Evolutionary conservation across 1,140 invertebrate genomes (phyloP).

Genomic region (Drosophila prosaltans): DNA sequence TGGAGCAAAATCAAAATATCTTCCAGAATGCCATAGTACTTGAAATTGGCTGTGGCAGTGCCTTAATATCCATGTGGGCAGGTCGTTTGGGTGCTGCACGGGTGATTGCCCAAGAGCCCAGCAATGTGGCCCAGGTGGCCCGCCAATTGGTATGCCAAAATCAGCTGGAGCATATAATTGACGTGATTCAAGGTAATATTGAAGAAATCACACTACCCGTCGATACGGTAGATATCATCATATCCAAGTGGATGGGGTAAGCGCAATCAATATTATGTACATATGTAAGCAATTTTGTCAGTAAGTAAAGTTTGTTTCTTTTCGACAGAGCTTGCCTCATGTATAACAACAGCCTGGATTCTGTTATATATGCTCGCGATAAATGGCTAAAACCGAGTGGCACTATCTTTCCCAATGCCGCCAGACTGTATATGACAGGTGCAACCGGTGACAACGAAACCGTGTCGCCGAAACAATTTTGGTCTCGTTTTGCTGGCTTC

Average conservation of each 20-base stretch:
- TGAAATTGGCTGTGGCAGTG: slow-evolving; percentile 45
- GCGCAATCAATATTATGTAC: neutral
- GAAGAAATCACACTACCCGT: slow-evolving; percentile 28
- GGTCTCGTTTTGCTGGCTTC: slow-evolving; percentile 27
- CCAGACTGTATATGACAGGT: slow-evolving; percentile 30
- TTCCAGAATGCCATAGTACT: slow-evolving; percentile 36
- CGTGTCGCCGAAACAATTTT: neutral
- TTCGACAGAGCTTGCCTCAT: slow-evolving; percentile 40
- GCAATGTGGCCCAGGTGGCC: slow-evolving; percentile 26
- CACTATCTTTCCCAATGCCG: slow-evolving; percentile 29
- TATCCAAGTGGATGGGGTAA: slow-evolving; percentile 58
- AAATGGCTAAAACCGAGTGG: slow-evolving; percentile 43
- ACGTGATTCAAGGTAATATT: slow-evolving; percentile 35
- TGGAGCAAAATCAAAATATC: slow-evolving; percentile 22
- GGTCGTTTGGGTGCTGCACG: slow-evolving; percentile 29
- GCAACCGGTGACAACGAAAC: neutral
- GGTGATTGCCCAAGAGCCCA: slow-evolving; percentile 35
- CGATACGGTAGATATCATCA: slow-evolving; percentile 30
- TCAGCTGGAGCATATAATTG: slow-evolving; percentile 24
- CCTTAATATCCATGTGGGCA: slow-evolving; percentile 30
- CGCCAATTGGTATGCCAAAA: slow-evolving; percentile 35
- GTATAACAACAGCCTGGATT: slow-evolving; percentile 34
- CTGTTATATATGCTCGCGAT: slow-evolving; percentile 40
- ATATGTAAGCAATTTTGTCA: neutral
- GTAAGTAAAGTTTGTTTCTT: too few relatives aligned